Evolutionary conservation across 1,140 invertebrate species (phyloP).

Genomic region (Diabrotica undecimpunctata): DNA sequence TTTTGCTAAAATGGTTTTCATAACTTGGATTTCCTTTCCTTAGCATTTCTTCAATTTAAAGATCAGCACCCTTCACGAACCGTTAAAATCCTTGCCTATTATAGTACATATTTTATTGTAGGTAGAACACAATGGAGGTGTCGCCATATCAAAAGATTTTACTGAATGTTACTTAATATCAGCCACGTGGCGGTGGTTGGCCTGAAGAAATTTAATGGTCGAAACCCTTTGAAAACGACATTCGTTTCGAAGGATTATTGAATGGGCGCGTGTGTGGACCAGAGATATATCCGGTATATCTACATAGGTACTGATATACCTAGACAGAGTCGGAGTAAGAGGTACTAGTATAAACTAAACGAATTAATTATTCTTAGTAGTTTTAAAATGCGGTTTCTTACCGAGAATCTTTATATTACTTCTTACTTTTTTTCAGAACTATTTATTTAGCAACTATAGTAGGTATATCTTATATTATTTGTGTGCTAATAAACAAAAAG

Average conservation of each 20-base stretch:
- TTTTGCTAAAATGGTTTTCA: too few relatives aligned
- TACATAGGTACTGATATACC: too few relatives aligned
- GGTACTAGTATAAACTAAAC: too few relatives aligned
- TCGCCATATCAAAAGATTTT: slow-evolving; percentile 2
- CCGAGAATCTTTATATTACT: too few relatives aligned
- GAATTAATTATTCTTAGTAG: too few relatives aligned
- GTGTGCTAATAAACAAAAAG: too few relatives aligned
- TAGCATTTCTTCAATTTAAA: too few relatives aligned
- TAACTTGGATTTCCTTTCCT: too few relatives aligned
- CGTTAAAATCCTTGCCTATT: background rate
- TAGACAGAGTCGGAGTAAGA: background rate
- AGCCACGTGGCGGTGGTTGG: background rate
- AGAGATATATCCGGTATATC: background rate
- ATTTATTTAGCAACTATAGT: too few relatives aligned
- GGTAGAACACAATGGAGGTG: background rate
- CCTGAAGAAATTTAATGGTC: slow-evolving; percentile 2
- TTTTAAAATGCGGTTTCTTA: too few relatives aligned
- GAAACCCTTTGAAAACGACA: background rate
- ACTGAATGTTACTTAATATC: slow-evolving; percentile 3
- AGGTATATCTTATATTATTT: too few relatives aligned
- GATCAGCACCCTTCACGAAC: background rate
- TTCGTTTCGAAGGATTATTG: slow-evolving; percentile 2
- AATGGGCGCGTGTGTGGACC: slow-evolving; percentile 1
- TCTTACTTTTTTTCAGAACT: too few relatives aligned
- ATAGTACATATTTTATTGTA: background rate